These are phyloP conservation scores for Microdon myrmicae DNA, from an alignment of 2,888 invertebrate species.

Conservation along the genomic window DNA sequence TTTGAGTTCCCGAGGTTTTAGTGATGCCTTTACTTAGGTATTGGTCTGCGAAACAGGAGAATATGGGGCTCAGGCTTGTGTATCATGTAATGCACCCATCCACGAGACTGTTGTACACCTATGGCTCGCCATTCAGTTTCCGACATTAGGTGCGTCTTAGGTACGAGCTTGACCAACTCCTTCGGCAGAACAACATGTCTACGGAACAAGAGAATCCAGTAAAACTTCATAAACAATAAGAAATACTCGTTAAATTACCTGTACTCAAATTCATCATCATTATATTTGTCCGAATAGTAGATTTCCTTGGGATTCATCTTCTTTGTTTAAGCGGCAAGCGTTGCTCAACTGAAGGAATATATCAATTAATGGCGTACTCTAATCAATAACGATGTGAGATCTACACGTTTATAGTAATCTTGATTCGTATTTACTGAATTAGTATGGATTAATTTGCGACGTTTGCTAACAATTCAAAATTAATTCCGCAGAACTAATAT, in stretches of 20 bases:
- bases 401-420: too few relatives aligned
- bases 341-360: neutral
- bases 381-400: too few relatives aligned
- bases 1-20: neutral
- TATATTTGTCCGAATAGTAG: conserved; percentile 94
- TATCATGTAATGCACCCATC: conserved; percentile 97
- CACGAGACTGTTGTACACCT: conserved; percentile 95
- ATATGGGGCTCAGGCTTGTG: conserved; percentile 96
- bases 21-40: conserved; percentile 65
- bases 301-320: conserved; percentile 77
- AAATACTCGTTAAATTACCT: conserved; percentile 73
- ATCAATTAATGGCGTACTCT: too few relatives aligned
- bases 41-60: conserved; percentile 82
- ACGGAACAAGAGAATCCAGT: too few relatives aligned
- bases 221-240: neutral
- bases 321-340: neutral
- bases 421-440: too few relatives aligned
- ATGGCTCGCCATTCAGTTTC: conserved; percentile 94
- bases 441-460: too few relatives aligned
- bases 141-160: conserved; percentile 91
- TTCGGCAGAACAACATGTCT: conserved; percentile 96
- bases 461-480: too few relatives aligned
- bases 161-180: conserved; percentile 89
- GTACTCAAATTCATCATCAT: conserved; percentile 90
- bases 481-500: too few relatives aligned